These are phyloP conservation scores for Pegoplata infirma DNA, from an alignment of 2,888 invertebrate species.

Conservation along the genomic window DNA sequence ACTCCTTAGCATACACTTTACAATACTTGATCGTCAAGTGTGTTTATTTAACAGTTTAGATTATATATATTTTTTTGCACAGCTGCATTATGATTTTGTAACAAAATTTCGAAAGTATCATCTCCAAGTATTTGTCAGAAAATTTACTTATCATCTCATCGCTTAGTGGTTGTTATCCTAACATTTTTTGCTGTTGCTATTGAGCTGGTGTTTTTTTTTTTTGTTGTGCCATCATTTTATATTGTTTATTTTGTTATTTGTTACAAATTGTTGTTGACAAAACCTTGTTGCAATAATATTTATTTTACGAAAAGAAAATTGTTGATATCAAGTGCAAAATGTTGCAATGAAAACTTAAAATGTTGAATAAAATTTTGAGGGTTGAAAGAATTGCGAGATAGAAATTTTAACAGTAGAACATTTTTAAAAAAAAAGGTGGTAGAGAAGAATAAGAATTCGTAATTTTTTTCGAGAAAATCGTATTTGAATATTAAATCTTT, in stretches of 20 bases:
- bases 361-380: no score
- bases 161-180: conserved; percentile 6
- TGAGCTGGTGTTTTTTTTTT: conserved; percentile 30
- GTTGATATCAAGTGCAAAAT: conserved; percentile 13
- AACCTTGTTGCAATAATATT: conserved; percentile 72
- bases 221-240: conserved; percentile 9
- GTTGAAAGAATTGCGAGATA: no score
- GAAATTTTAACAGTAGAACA: no score
- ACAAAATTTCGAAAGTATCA: conserved; percentile 23
- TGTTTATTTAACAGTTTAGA: conserved; percentile 51
- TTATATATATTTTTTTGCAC: conserved; percentile 12
- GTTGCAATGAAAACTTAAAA: no score
- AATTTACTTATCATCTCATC: conserved; percentile 24
- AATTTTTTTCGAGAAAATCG: no score
- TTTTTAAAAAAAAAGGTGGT: no score
- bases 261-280: conserved; percentile 61
- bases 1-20: no score
- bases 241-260: conserved; percentile 47
- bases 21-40: conserved; percentile 47
- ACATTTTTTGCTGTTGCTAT: conserved; percentile 18
- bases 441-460: no score
- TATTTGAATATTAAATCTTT: no score
- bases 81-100: conserved; percentile 34
- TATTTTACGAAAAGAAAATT: conserved; percentile 55
- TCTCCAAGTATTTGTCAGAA: conserved; percentile 14